Evolutionary conservation across 2,797 vertebrate species (phyloP), one percentile per base, ranked within the genome.

Genomic region (Sebastes goodei): DNA sequence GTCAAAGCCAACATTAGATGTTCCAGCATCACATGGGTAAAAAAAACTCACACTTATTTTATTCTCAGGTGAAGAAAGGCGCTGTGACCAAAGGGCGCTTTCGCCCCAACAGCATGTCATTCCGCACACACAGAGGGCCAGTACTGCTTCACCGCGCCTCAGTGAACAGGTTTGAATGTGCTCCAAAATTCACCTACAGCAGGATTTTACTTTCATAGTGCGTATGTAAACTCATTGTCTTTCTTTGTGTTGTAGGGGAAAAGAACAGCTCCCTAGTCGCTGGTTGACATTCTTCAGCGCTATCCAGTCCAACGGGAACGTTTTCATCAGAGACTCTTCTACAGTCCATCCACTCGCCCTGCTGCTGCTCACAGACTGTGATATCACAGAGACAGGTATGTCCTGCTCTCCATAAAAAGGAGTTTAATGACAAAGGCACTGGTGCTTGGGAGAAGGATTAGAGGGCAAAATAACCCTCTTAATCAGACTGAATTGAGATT

Each of bases 271-370:
- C 3, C 96, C 96, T 38, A 97, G 97, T 91, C 98, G 97, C 38
- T 99, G 98, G 98, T 93, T 99, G 68, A 99, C 98, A 0, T 99
- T 98, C 85, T 99, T 98, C 94, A 97, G 96, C 65, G 98, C 98
- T 0, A 94, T 99, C 59, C 97, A 99, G 89, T 99, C 98, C 76
- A 97, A 93, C 0, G 97, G 95, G 0, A 93, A 90, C 0, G 97
- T 99, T 23, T 99, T 99, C 17, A 95, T 99, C 83, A 93, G 98
- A 67, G 99, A 99, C 89, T 97, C 97, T 6, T 98, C 98, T 7
- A 92, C 95, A 32, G 97, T 98, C 65, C 97, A 98, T 91, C 98
- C 99, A 0, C 93, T 99, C 6, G 97, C 98, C 3, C 94, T 99
- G 88, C 93, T 99, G 92, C 95, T 99, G 62, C 93, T 99, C 86